These are phyloP conservation scores for Holcopasites calliopsidis DNA, from an alignment of 1,140 invertebrate species.

Conservation along the genomic window DNA sequence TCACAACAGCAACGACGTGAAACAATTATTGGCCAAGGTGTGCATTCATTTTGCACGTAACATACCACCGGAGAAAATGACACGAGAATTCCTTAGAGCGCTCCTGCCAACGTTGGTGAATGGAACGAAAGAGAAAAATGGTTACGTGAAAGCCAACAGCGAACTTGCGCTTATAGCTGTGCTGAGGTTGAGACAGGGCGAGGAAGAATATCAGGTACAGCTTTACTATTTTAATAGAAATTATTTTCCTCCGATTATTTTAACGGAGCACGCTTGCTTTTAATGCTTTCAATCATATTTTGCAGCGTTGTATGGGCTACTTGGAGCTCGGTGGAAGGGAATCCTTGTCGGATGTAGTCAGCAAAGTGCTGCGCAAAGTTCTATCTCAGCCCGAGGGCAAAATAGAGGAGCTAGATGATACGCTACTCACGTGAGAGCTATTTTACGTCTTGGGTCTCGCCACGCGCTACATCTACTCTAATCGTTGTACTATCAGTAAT, in stretches of 20 bases:
- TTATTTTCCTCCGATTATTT: not conserved
- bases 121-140: slow-evolving; percentile 98
- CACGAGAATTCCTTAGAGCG: slow-evolving; percentile 87
- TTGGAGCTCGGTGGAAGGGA: slow-evolving; percentile 94
- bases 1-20: slow-evolving; percentile 95
- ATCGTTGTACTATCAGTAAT: slow-evolving; percentile 42
- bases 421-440: slow-evolving; percentile 87
- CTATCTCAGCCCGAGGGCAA: slow-evolving; percentile 88
- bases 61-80: slow-evolving; percentile 81
- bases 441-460: slow-evolving; percentile 62
- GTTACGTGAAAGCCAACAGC: slow-evolving; percentile 95
- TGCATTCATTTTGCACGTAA: slow-evolving; percentile 86
- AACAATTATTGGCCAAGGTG: slow-evolving; percentile 92
- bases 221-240: not conserved
- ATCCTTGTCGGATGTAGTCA: slow-evolving; percentile 92
- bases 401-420: slow-evolving; percentile 95
- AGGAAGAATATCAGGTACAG: slow-evolving; percentile 87
- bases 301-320: slow-evolving; percentile 86
- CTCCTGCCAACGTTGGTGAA: slow-evolving; percentile 95
- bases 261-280: not conserved
- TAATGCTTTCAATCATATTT: slow-evolving; percentile 59
- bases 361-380: slow-evolving; percentile 89
- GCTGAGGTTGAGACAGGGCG: slow-evolving; percentile 88
- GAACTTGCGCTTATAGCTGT: slow-evolving; percentile 94
- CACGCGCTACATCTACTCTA: slow-evolving; percentile 48